Conservation (phyloP, 2,888 invertebrate species). For the Ceriagrion tenellum region DNA sequence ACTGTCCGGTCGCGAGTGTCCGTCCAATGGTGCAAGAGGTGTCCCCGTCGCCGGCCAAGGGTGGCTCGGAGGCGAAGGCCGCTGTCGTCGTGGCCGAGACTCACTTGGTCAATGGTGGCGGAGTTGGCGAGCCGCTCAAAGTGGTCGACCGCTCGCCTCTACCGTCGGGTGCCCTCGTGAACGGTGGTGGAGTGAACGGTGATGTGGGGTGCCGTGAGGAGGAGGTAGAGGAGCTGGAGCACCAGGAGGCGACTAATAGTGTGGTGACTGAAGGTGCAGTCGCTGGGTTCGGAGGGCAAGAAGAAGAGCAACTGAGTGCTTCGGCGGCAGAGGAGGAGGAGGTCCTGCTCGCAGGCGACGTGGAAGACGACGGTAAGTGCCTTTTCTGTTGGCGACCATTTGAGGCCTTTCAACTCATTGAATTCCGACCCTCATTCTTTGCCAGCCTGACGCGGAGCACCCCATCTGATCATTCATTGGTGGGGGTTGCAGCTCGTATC, state of each 20-base stretch:
- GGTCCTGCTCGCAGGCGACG: not conserved
- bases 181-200: slow-evolving; percentile 33
- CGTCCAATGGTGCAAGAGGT: slow-evolving; percentile 69
- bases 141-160: slow-evolving; percentile 67
- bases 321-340: not conserved
- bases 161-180: not conserved
- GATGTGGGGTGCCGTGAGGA: not conserved
- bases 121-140: slow-evolving; percentile 71
- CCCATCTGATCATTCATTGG: no score
- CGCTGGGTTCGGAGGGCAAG: not conserved
- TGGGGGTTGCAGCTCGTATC: no score
- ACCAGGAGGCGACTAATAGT: not conserved
- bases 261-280: not conserved
- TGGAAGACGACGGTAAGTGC: not conserved
- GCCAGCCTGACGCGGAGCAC: not conserved
- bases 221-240: not conserved
- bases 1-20: slow-evolving; percentile 70
- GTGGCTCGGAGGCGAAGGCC: not conserved
- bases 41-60: not conserved
- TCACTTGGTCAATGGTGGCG: slow-evolving; percentile 70
- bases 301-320: not conserved
- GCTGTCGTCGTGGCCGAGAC: not conserved
- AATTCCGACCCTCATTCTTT: not conserved
- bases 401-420: not conserved
- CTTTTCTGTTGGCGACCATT: not conserved